Evolutionary conservation across 2,888 invertebrate genomes (phyloP).

Genomic region (Alcis repandata): DNA sequence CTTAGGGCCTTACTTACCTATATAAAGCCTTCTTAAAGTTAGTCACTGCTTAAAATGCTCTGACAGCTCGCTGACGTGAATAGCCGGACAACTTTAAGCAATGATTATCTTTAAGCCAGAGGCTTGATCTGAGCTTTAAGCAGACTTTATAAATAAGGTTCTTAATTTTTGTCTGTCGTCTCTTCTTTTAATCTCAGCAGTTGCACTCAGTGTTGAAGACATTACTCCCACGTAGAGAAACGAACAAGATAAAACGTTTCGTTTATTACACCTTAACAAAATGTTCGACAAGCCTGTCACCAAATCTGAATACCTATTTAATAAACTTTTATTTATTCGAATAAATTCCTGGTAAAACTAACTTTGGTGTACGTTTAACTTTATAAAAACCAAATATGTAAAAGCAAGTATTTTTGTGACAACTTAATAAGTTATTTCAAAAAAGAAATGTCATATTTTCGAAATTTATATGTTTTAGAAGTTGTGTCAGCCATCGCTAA

Average conservation of each 20-base stretch:
- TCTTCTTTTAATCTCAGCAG: too few species aligned
- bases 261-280: slow-evolving; percentile 13
- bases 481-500: background rate
- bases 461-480: background rate
- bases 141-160: too few species aligned
- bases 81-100: too few species aligned
- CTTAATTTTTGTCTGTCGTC: too few species aligned
- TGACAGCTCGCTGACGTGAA: too few species aligned
- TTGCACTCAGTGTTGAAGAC: background rate
- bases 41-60: too few species aligned
- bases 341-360: background rate
- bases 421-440: background rate
- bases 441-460: background rate
- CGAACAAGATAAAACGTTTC: slow-evolving; percentile 21
- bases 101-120: too few species aligned
- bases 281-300: background rate
- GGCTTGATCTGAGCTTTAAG: too few species aligned
- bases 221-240: background rate
- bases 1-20: too few species aligned
- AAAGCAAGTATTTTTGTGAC: background rate
- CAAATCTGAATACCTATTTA: slow-evolving; percentile 2
- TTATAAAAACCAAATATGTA: background rate
- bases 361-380: background rate
- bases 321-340: background rate
- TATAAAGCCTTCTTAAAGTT: too few species aligned